Evolutionary conservation across 2,888 invertebrate species (phyloP).

Genomic region (Agrotis puta): DNA sequence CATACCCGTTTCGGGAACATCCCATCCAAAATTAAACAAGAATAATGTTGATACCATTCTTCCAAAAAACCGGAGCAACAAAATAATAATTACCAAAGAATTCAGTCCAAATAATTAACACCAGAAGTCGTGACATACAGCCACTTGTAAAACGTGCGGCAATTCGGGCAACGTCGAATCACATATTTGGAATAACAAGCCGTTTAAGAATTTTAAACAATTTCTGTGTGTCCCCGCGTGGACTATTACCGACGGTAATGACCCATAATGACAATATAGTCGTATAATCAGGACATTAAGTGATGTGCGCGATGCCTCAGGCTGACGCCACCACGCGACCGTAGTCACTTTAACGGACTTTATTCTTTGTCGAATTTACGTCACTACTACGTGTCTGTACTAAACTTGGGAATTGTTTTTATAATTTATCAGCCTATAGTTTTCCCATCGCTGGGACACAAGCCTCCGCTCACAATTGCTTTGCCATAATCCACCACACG

Average conservation of each 20-base stretch:
- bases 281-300: constrained; percentile 82
- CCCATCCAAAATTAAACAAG: neutral
- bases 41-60: neutral
- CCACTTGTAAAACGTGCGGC: constrained; percentile 46
- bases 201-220: constrained; percentile 82
- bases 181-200: constrained; percentile 80
- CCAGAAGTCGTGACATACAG: constrained; percentile 53
- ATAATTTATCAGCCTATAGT: neutral
- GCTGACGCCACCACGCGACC: constrained; percentile 60
- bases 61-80: constrained; percentile 15
- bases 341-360: constrained; percentile 35
- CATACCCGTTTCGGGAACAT: neutral
- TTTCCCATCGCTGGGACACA: too few species aligned
- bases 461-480: too few species aligned
- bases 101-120: constrained; percentile 47
- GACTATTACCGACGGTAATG: constrained; percentile 87
- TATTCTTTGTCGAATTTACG: constrained; percentile 29
- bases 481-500: too few species aligned
- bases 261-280: constrained; percentile 84
- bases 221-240: constrained; percentile 77
- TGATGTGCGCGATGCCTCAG: constrained; percentile 66
- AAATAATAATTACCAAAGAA: constrained; percentile 43
- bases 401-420: constrained; percentile 16
- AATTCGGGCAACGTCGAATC: constrained; percentile 72
- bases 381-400: constrained; percentile 44